A percentile compares a stretch with the other conserved stretches of the same genome.
phyloP scores from a whole-genome alignment of 1,140 invertebrate species.

The Zaprionus nigranus region DNA sequence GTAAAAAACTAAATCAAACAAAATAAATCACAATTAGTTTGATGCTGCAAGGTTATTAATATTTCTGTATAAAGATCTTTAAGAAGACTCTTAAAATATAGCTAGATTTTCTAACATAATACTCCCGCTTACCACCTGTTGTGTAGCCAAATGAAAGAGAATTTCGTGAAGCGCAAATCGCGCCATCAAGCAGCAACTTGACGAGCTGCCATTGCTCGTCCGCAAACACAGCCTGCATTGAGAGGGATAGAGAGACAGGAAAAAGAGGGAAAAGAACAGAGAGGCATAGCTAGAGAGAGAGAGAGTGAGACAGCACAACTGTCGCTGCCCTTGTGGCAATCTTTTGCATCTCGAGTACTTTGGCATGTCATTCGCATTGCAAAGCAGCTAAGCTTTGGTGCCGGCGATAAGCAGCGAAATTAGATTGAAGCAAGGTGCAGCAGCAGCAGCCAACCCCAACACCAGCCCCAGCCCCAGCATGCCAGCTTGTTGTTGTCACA shows the following conservation, averaged over 20 bases:
- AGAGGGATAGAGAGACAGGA: not conserved
- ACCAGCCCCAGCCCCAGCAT: too few species aligned
- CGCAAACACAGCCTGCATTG: constrained; percentile 74
- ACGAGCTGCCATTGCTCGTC: constrained; percentile 50
- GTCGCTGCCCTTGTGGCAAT: constrained; percentile 62
- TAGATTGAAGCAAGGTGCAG: constrained; percentile 80
- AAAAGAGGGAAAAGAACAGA: not conserved
- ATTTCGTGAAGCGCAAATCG: constrained; percentile 15
- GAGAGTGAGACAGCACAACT: constrained; percentile 31
- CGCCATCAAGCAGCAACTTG: constrained; percentile 41
- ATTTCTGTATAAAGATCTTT: too few species aligned
- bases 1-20: too few species aligned
- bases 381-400: constrained; percentile 73
- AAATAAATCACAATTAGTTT: too few species aligned
- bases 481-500: constrained; percentile 46
- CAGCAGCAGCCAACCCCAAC: not conserved
- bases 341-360: constrained; percentile 77
- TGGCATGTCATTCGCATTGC: constrained; percentile 83
- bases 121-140: not conserved
- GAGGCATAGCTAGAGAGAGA: not conserved
- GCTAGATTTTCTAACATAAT: not conserved
- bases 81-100: not conserved
- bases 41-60: too few species aligned
- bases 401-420: constrained; percentile 78
- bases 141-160: not conserved